Conservation (phyloP, 2,888 invertebrate species). For the Caenorhabditis imperialis region DNA sequence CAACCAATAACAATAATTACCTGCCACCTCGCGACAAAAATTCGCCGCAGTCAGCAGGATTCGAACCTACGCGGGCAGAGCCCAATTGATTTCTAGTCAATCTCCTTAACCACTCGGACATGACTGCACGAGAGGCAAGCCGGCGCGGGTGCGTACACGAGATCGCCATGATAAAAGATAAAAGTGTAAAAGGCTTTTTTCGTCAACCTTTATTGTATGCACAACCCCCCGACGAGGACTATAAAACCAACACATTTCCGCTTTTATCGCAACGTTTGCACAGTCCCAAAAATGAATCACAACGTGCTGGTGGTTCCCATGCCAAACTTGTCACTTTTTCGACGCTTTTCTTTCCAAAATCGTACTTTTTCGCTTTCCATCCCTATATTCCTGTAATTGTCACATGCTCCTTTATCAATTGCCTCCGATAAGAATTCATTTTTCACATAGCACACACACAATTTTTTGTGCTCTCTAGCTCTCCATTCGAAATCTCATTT, state of each 20-base stretch:
- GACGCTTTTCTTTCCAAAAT: neutral
- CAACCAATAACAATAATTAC: too few species aligned
- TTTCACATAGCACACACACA: neutral
- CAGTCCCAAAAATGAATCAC: constrained; percentile 36
- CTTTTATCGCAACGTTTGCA: constrained; percentile 29
- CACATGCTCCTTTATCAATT: neutral
- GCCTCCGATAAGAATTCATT: neutral
- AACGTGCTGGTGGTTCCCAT: constrained; percentile 9
- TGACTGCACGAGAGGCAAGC: too few species aligned
- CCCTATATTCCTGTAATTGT: neutral
- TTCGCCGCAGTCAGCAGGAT: constrained; percentile 74
- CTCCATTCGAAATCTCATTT: too few species aligned
- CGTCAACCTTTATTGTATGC: constrained; percentile 12
- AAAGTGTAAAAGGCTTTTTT: constrained; percentile 12
- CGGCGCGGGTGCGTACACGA: too few species aligned
- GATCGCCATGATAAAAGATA: too few species aligned
- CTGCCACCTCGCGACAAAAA: too few species aligned
- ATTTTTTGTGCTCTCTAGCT: neutral
- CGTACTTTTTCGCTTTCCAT: neutral
- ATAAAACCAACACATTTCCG: constrained; percentile 29
- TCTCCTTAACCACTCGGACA: constrained; percentile 78
- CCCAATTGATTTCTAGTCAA: constrained; percentile 78
- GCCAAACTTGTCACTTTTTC: constrained; percentile 9
- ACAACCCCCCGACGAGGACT: constrained; percentile 26
- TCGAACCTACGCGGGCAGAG: constrained; percentile 77